Evolutionary conservation across 2,797 vertebrate species (phyloP).

Genomic region (Sebastes flavidus): DNA sequence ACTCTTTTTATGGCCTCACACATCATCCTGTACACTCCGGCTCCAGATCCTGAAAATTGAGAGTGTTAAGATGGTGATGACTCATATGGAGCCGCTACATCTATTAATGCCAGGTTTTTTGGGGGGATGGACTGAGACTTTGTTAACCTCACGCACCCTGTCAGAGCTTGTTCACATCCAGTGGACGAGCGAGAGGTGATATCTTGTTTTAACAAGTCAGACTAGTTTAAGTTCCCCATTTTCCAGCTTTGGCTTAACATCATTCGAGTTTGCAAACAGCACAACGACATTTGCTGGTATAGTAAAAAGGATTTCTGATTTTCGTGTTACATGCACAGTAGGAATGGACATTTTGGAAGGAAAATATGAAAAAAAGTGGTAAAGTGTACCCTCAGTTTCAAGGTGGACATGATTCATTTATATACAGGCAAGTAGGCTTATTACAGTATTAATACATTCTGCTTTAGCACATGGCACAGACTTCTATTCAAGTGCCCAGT

Average conservation of each 20-base stretch:
- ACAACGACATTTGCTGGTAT: background rate
- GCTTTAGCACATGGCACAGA: background rate
- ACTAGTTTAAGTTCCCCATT: background rate
- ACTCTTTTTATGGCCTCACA: conserved; percentile 63
- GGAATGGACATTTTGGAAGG: background rate
- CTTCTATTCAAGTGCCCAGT: background rate
- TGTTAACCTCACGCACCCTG: conserved; percentile 35
- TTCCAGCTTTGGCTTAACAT: background rate
- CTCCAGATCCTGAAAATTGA: conserved; percentile 46
- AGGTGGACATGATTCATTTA: background rate
- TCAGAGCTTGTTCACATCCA: conserved; percentile 18
- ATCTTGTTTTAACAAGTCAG: conserved; percentile 9
- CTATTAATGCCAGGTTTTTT: conserved; percentile 15
- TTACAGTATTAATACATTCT: background rate
- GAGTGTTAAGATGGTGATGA: conserved; percentile 50
- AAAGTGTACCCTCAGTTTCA: background rate
- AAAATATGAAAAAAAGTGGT: background rate
- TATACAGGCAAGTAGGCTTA: background rate
- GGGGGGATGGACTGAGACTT: conserved; percentile 7
- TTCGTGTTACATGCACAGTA: background rate
- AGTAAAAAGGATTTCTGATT: background rate
- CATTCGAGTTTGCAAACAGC: background rate
- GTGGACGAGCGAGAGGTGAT: background rate
- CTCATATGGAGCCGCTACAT: conserved; percentile 43
- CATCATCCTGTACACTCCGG: conserved; percentile 48